Base-by-base conservation (phyloP, 2,113 vertebrate genomes). In the Cranoglanis bouderius region DNA sequence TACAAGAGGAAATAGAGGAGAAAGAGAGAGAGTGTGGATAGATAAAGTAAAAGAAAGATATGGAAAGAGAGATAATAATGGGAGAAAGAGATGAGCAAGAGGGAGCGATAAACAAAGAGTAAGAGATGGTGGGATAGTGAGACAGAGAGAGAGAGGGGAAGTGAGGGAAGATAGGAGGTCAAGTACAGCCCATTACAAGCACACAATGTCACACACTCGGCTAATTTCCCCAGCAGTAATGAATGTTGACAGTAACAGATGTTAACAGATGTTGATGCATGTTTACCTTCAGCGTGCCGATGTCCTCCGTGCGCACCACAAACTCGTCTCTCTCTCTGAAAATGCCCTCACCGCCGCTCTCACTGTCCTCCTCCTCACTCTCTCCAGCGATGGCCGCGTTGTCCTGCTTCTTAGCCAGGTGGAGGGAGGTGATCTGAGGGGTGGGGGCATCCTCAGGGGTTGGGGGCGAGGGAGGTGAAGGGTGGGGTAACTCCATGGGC, bases 241-340 rank as follows among this genome's bases (percentile, higher is more conserved):
- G 38, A 10, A 86, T 26, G 84, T 72, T 63, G 38, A 57, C 26
- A 19, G 55, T 82, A 40, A n/a, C 40, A 59, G 16, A 86, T 43
- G 84, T 85, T 72, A 85, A 55, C 72, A 63, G 61, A 51, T 83
- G 81, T 83, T 61, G 81, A 83, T 83, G 32, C 81, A 83, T n/a
- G n/a, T 5, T 29, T 92, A 98, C 97, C 96, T 97, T 97, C 53
- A 98, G 96, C 1, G 96, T 96, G 2, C 96, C 95, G 9, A 98
- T 96, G 93, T 97, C 97, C 87, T 98, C 97, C 0, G 96, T 96
- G 0, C 97, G 96, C 84, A 98, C 97, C 86, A 97, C 97, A 80
- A 98, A 98, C 92, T 98, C 97, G 0, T 98, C 97, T 0, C 97
- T 94, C 90, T 97, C 97, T 0, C 97, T 95, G 92, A 97, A 98